Base-by-base conservation (phyloP, 2,888 invertebrate species). In the Tenthredo mesomela region DNA sequence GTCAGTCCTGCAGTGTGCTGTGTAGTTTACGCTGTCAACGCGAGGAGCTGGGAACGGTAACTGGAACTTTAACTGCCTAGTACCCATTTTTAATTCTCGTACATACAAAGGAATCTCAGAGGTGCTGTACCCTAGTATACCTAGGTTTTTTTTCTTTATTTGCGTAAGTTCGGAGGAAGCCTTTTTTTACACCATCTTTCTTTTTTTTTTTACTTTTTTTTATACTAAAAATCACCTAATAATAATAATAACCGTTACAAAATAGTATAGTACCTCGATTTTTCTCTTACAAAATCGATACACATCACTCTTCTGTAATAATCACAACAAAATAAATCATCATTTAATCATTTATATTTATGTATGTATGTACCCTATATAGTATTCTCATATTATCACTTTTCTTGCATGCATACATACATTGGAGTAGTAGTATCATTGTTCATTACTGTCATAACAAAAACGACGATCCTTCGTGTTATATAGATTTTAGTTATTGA, bases 71-170 rank as follows among this genome's bases (percentile, higher is more conserved):
- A 84, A 84, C 86, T 86, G 86, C 87, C 87, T 87, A n/a, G n/a
- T n/a, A 87, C 25, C 18, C 67, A 67, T 67, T 67, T 67, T 67
- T 67, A 0, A 3, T 25, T 25, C 15, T 67, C 67, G 89, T 88
- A 89, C 90, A 89, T 88, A 89, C 90, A 89, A 90, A 90, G 89
- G 88, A 89, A 87, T 88, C 86, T 88, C 88, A 86, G 86, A 88
- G 85, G 85, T 86, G 61, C 61, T 25, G 6, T 10, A n/a, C n/a
- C n/a, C n/a, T n/a, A n/a, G n/a, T n/a, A 21, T 2, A 61, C 61
- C 67, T 67, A 33, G 33, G 33, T 67, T 18, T 67, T 67, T 18
- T 67, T 33, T 25, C 18, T 67, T 25, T 12, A 3, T 21, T 67
- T 67, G 12, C 33, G 67, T 67, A 67, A 67, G 67, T n/a, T n/a